Conservation (phyloP, 2,888 invertebrate species). For the Chironomus tentans region DNA sequence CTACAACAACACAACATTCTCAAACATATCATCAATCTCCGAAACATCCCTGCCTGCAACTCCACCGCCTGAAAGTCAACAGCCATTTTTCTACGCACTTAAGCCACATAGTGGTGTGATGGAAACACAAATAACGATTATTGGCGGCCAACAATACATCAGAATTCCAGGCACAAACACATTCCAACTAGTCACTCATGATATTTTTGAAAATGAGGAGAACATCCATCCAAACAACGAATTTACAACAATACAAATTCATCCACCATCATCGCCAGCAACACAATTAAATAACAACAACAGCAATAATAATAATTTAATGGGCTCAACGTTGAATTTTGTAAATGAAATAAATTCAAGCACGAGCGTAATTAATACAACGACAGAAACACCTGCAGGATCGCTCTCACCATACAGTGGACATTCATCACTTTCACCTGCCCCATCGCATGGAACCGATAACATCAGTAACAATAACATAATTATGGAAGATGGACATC, state of each 20-base stretch:
- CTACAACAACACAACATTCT: slow-evolving; percentile 39
- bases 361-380: slow-evolving; percentile 24
- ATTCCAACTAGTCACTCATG: slow-evolving; percentile 52
- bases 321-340: slow-evolving; percentile 15
- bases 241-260: slow-evolving; percentile 6
- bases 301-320: neutral
- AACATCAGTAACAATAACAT: slow-evolving; percentile 22
- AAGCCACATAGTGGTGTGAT: slow-evolving; percentile 41
- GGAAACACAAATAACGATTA: slow-evolving; percentile 35
- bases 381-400: slow-evolving; percentile 28
- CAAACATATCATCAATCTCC: slow-evolving; percentile 36
- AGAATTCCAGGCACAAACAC: slow-evolving; percentile 51
- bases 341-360: slow-evolving; percentile 23
- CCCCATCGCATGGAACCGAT: slow-evolving; percentile 16
- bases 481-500: slow-evolving; percentile 24
- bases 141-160: slow-evolving; percentile 48
- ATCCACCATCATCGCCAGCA: slow-evolving; percentile 19
- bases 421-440: slow-evolving; percentile 29
- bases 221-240: slow-evolving; percentile 44
- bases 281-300: slow-evolving; percentile 2
- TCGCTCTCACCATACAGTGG: slow-evolving; percentile 30
- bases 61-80: slow-evolving; percentile 44
- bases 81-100: slow-evolving; percentile 36
- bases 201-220: slow-evolving; percentile 55
- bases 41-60: slow-evolving; percentile 47